Evolutionary conservation across 2,797 vertebrate species (phyloP), one percentile per base, ranked within the genome.

Genomic region (Liasis olivaceus): DNA sequence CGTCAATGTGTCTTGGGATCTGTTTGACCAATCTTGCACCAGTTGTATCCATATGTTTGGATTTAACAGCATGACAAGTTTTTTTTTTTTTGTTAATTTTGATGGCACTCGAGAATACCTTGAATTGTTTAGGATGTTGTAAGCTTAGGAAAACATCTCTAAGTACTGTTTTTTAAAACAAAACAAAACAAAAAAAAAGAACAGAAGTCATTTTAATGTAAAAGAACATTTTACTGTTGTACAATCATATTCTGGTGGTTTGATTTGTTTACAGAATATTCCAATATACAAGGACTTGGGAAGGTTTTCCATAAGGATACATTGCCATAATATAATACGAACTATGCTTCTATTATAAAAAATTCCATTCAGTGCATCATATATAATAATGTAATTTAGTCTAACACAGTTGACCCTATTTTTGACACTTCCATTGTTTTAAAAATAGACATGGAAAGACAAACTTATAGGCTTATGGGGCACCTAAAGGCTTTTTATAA

Each of bases 181-280:
- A 97, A 98, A 98, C 15, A 96, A 97, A 98, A 98, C 15, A 12
- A 58, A 36, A n/a, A 97, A 98, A 97, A 97, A 96, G 95, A 96
- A 97, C 97, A 96, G 95, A 96, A 96, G 96, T 98, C 96, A 97
- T 96, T 98, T 98, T 98, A 97, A 96, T 97, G 96, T 97, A 97
- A 95, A 98, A 97, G 95, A 96, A 96, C 95, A 95, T 98, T 97
- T 98, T 98, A 98, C 97, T 98, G 96, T 98, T 98, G 97, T 98
- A 98, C 98, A 98, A 98, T 98, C 98, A 98, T 98, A 96, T 98
- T 98, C 98, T 98, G 97, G 98, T 98, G 98, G 98, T 98, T 97
- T 98, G 98, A 98, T 98, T 8, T 97, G 98, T 98, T 98, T 97
- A 97, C 97, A 97, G 96, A 95, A 97, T 97, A 96, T 97, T 97